Evolutionary conservation across 2,113 vertebrate genomes (phyloP), one percentile per base, ranked within the genome.

Genomic region (Dicaeum eximium): DNA sequence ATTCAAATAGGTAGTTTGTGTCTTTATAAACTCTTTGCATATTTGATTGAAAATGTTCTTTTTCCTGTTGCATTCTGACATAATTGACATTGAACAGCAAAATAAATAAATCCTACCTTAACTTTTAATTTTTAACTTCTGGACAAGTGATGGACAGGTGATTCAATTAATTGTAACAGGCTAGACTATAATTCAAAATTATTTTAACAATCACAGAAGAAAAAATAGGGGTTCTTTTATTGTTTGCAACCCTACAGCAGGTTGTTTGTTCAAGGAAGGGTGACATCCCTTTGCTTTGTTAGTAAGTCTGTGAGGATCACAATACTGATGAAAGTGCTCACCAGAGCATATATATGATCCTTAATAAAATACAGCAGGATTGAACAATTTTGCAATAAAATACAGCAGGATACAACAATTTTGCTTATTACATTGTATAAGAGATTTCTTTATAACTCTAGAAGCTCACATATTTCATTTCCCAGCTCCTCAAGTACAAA

Each of bases 1-100:
- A 91, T 72, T 93, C 80, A 89, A 88, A 75, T 35, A 88, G 45
- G 69, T 62, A 91, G 6, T 13, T 57, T 88, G 60, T 90, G 27
- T 54, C 56, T 86, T 40, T 70, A 71, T 73, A 66, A 91, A 47
- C 7, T 61, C 40, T 86, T 75, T 45, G 24, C 31, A 13, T 44
- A 42, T 44, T 79, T 85, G 27, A 77, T 30, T 21, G 13, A 74
- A 80, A 73, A 37, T 16, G 6, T 56, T 40, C 1, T 82, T 86
- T 71, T 35, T 58, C 17, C 8, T 40, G 12, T 42, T 90, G 40
- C 30, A 38, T 53, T 87, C 31, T 69, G 38, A 66, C 19, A 22
- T 58, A 19, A 45, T 44, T 81, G 60, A 67, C 27, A 60, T 70
- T 14, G 64, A 82, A 77, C 31, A 65, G 23, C 25, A 90, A 69